Conservation (phyloP, 2,113 vertebrate genomes). For the Hemicordylus capensis region DNA sequence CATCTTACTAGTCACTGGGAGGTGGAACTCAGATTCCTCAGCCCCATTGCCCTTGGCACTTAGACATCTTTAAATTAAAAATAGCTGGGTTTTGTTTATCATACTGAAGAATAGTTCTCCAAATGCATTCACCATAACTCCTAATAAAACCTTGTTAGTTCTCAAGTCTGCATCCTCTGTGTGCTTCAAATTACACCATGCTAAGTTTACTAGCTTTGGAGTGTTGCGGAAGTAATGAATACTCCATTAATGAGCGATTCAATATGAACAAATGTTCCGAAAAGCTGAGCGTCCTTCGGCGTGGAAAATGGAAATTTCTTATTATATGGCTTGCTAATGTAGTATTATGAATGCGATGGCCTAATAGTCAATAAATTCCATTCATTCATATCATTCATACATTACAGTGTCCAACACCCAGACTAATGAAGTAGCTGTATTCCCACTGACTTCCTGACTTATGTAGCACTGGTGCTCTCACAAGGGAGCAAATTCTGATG, state of each 20-base stretch:
- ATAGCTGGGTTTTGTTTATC: slow-evolving; percentile 17
- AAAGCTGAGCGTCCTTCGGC: not conserved
- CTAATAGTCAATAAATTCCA: not conserved
- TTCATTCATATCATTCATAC: not conserved
- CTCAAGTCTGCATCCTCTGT: not conserved
- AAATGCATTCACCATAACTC: not conserved
- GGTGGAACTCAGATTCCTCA: not conserved
- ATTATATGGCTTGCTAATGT: not conserved
- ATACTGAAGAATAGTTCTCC: slow-evolving; percentile 4
- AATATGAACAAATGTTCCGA: not conserved
- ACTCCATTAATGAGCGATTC: not conserved
- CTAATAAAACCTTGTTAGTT: slow-evolving; percentile 8
- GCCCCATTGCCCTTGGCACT: not conserved
- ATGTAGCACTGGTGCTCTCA: no score
- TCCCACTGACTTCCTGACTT: no score
- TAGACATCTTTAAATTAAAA: slow-evolving; percentile 10
- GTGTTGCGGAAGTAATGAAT: not conserved
- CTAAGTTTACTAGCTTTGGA: not conserved
- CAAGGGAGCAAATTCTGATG: no score
- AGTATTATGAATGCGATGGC: not conserved
- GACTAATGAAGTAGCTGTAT: no score
- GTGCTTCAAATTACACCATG: not conserved
- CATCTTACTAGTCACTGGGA: not conserved
- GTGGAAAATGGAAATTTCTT: not conserved
- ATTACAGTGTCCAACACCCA: no score